phyloP scores from a whole-genome alignment of 2,888 invertebrate genomes.

The Rhimphoctona megacephalus region DNA sequence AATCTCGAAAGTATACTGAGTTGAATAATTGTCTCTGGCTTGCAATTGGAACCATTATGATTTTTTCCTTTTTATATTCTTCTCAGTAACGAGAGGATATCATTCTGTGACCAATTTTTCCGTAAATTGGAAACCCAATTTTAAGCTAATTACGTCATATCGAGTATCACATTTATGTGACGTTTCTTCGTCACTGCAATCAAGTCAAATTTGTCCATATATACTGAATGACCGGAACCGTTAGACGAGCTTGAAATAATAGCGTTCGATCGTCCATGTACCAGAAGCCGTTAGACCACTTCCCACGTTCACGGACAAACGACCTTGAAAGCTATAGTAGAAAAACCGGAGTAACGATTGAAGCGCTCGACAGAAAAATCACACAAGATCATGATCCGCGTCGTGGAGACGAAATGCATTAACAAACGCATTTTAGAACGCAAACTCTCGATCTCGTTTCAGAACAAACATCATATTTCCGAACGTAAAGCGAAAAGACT shows the following conservation, averaged over 20 bases:
- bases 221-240: slow-evolving; percentile 41
- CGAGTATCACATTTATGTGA: not conserved
- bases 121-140: not conserved
- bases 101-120: not conserved
- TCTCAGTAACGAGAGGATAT: not conserved
- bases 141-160: not conserved
- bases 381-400: slow-evolving; percentile 6
- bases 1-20: not conserved
- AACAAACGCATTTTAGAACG: slow-evolving; percentile 7
- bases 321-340: slow-evolving; percentile 59
- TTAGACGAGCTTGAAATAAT: slow-evolving; percentile 63
- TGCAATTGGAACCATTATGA: not conserved
- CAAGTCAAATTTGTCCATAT: not conserved
- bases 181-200: not conserved
- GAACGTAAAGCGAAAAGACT: slow-evolving; percentile 28
- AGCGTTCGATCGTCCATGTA: slow-evolving; percentile 21
- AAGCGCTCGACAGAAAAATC: slow-evolving; percentile 17
- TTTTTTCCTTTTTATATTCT: not conserved
- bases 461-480: slow-evolving; percentile 39
- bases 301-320: slow-evolving; percentile 51
- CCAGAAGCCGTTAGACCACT: slow-evolving; percentile 53
- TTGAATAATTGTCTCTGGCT: not conserved
- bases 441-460: slow-evolving; percentile 33
- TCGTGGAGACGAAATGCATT: slow-evolving; percentile 4
- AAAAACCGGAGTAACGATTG: slow-evolving; percentile 50